Evolutionary conservation across 2,113 vertebrate genomes (phyloP).

Genomic region (Smithornis capensis): DNA sequence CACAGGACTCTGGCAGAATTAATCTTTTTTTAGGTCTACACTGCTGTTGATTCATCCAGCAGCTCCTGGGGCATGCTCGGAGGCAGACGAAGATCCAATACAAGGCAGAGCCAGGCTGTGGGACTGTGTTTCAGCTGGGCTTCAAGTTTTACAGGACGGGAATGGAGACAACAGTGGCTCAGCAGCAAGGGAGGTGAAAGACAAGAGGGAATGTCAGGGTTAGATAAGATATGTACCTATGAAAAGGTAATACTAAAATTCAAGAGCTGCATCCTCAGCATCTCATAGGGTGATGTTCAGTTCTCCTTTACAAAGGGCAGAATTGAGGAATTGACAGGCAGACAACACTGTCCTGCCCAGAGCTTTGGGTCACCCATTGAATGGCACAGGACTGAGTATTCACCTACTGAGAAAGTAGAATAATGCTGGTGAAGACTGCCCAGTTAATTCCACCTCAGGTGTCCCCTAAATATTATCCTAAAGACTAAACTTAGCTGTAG

Average conservation of each 20-base stretch:
- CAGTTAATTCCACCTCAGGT: background rate
- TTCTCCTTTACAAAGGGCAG: background rate
- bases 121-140: background rate
- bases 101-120: background rate
- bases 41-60: background rate
- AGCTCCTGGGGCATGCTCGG: background rate
- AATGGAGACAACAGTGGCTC: background rate
- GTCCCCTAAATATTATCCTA: background rate
- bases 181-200: background rate
- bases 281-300: background rate
- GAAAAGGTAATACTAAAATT: background rate
- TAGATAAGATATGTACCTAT: background rate
- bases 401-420: background rate
- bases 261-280: background rate
- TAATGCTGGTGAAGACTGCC: background rate
- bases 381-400: background rate
- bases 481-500: background rate
- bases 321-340: background rate
- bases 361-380: rapidly evolving
- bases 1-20: background rate
- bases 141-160: background rate
- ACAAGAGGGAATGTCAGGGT: background rate
- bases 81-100: background rate
- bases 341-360: background rate
- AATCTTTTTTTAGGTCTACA: background rate